These are phyloP conservation scores for Okapia johnstoni DNA, from an alignment of 2,113 vertebrate genomes.

Conservation along the genomic window DNA sequence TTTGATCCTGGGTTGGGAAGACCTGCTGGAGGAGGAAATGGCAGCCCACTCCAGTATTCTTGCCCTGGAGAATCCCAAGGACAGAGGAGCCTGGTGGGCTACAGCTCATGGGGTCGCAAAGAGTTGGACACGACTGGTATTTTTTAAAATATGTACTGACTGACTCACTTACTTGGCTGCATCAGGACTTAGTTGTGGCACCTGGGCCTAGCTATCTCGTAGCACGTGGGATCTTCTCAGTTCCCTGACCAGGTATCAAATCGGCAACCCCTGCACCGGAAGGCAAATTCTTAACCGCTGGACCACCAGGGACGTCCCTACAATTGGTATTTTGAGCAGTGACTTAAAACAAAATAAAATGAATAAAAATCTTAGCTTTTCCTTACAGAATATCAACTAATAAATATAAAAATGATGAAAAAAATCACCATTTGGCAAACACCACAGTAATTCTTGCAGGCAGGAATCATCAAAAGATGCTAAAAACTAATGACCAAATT, in stretches of 20 bases:
- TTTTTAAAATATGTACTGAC: neutral
- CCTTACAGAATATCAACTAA: neutral
- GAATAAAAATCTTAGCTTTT: neutral
- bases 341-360: neutral
- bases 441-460: neutral
- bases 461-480: neutral
- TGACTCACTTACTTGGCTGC: neutral
- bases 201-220: rapidly evolving
- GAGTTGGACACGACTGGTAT: neutral
- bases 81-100: neutral
- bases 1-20: neutral
- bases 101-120: neutral
- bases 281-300: neutral
- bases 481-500: constrained; percentile 8
- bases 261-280: neutral
- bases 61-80: neutral
- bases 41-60: neutral
- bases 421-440: constrained; percentile 5
- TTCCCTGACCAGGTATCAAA: neutral
- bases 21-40: neutral
- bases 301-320: neutral
- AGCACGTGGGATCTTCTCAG: neutral
- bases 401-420: neutral
- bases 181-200: neutral
- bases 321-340: neutral